Conservation (phyloP, 2,113 vertebrate genomes). For the Eulemur rufifrons region DNA sequence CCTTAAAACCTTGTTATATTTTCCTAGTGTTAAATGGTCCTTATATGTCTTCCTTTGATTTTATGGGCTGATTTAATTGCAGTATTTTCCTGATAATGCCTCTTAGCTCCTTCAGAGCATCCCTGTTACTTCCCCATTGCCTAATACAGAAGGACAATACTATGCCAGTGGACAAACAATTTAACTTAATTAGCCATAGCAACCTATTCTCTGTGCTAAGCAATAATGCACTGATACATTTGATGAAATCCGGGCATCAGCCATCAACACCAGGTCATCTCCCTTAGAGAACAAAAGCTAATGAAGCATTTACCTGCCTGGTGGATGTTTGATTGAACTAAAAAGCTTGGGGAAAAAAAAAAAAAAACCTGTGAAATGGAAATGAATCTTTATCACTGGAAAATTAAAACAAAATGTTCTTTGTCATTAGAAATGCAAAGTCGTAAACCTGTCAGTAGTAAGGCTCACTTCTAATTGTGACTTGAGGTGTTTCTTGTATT, state of each 20-base stretch:
- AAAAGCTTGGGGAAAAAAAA: constrained; percentile 15
- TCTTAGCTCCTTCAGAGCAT: neutral
- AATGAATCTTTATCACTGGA: neutral
- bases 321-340: neutral
- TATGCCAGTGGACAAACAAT: constrained; percentile 42
- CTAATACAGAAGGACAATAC: neutral
- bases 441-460: neutral
- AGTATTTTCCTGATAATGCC: neutral
- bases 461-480: neutral
- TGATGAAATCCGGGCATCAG: neutral
- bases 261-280: neutral
- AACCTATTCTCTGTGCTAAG: constrained; percentile 7
- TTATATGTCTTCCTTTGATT: neutral
- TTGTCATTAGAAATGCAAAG: neutral
- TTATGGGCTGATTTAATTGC: constrained; percentile 34
- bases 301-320: neutral
- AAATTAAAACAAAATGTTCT: constrained; percentile 13
- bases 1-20: constrained; percentile 23
- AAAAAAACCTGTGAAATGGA: neutral
- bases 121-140: constrained; percentile 3
- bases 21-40: constrained; percentile 7
- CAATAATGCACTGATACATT: neutral
- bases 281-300: constrained; percentile 15
- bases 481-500: neutral
- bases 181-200: constrained; percentile 49